Conservation (phyloP, 2,797 vertebrate species). For the Manis javanica region DNA sequence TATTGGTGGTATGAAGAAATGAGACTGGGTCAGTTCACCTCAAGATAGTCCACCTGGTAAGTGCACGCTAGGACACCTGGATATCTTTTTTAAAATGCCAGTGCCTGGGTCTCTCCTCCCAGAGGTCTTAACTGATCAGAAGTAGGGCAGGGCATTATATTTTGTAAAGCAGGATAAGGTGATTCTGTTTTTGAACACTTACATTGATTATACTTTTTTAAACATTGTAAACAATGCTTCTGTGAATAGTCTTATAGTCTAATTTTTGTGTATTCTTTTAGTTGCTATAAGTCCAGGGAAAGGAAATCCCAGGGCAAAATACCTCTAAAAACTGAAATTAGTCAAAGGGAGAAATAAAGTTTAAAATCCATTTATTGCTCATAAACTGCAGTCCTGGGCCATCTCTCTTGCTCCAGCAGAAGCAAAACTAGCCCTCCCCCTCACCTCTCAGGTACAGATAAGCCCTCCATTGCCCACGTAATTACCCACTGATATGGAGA, state of each 20-base stretch:
- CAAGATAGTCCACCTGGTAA: background rate
- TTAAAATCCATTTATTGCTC: too few relatives aligned
- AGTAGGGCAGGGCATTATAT: background rate
- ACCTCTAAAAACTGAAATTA: too few relatives aligned
- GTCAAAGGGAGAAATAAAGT: too few relatives aligned
- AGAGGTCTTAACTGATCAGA: background rate
- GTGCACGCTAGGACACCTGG: background rate
- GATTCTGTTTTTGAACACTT: background rate
- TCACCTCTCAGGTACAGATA: too few relatives aligned
- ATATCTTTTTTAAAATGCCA: background rate
- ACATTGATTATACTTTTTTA: background rate
- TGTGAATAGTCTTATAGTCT: background rate
- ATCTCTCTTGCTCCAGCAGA: too few relatives aligned
- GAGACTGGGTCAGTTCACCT: background rate
- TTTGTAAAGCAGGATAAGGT: background rate
- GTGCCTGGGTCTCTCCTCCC: background rate
- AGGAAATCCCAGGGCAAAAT: too few relatives aligned
- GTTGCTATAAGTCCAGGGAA: background rate
- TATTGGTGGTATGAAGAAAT: background rate
- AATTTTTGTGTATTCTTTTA: slow-evolving; percentile 17
- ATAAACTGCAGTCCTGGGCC: too few relatives aligned
- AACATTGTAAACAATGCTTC: background rate
- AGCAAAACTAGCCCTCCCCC: too few relatives aligned
- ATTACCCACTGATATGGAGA: too few relatives aligned
- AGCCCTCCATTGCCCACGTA: too few relatives aligned